A percentile compares a stretch with the other conserved stretches of the same genome.
phyloP scores from a whole-genome alignment of 2,113 vertebrate genomes.

The Hassar affinis region DNA sequence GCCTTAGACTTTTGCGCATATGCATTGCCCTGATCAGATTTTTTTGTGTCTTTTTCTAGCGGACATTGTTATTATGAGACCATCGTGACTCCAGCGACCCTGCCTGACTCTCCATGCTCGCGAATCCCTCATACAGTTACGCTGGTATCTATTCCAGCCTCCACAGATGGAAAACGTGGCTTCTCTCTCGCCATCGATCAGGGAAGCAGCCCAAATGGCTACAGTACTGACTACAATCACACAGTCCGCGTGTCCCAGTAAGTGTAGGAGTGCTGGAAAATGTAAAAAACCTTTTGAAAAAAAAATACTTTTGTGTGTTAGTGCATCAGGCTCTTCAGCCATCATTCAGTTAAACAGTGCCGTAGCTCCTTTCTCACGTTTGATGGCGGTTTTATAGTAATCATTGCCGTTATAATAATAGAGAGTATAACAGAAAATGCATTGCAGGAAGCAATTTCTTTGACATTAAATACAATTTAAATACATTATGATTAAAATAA shows the following conservation, averaged over 20 bases:
- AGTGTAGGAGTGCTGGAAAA: constrained; percentile 54
- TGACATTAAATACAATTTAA: background rate
- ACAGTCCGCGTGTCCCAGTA: constrained; percentile 92
- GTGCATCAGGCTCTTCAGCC: background rate
- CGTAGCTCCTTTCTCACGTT: too few species aligned
- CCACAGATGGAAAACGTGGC: constrained; percentile 83
- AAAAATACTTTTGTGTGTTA: background rate
- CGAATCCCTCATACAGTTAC: constrained; percentile 96
- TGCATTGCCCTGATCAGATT: background rate
- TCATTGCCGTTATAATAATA: background rate
- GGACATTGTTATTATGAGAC: constrained; percentile 96
- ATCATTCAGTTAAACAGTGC: too few species aligned
- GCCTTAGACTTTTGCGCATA: background rate
- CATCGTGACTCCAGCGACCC: constrained; percentile 85
- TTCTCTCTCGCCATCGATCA: constrained; percentile 91
- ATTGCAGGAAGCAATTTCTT: background rate
- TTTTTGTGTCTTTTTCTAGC: constrained; percentile 58
- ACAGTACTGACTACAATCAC: constrained; percentile 75
- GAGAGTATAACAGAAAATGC: background rate
- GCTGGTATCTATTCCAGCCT: constrained; percentile 90
- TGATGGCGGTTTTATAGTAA: too few species aligned
- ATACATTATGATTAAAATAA: background rate
- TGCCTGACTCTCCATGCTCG: constrained; percentile 83
- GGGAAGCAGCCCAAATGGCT: constrained; percentile 72
- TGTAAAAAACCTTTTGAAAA: too few species aligned